Evolutionary conservation across 2,888 invertebrate genomes (phyloP), one percentile per base, ranked within the genome.

Genomic region (Dioctria rufipes): DNA sequence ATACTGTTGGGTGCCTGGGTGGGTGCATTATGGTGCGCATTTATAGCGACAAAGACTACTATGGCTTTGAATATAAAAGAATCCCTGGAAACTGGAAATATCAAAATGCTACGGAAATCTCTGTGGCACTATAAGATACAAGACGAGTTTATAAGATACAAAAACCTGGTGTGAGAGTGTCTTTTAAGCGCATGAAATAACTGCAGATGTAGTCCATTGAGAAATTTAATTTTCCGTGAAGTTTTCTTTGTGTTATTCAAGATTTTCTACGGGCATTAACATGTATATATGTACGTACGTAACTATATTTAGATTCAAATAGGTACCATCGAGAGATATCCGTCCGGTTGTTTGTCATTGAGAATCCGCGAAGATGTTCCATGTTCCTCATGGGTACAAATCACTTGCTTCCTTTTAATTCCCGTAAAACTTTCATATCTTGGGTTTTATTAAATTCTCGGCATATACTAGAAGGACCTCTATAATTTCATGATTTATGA

Each of bases 181-280:
- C 58, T 58, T 13, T 25, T 5, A 5, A 58, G 58, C 58, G 25
- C n/a, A 13, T 58, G 58, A 58, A 25, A 25, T 25, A 25, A 25
- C 25, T 25, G 25, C 25, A 58, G 25, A 5, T 58, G 58, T 5
- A 11, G 58, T 25, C 58, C 58, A 8, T 58, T 58, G 58, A 58
- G 25, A 58, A 58, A 58, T 58, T 58, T 58, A 58, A 58, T 58
- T 58, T 58, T 58, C 58, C 58, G 25, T 58, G n/a, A 58, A 58
- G 58, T 58, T 58, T 58, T 3, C 58, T 58, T 58, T 11, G 3
- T 58, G 2, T 25, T 25, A 25, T 25, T 25, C 25, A 58, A 58
- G 11, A 3, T 9, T 9, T 11, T 9, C 2, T 51, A 51, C 11
- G 2, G 2, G 11, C 6, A 51, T 11, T 6, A 51, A 11, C 6